Conservation (phyloP, 2,113 vertebrate species). For the Cairina moschata region DNA sequence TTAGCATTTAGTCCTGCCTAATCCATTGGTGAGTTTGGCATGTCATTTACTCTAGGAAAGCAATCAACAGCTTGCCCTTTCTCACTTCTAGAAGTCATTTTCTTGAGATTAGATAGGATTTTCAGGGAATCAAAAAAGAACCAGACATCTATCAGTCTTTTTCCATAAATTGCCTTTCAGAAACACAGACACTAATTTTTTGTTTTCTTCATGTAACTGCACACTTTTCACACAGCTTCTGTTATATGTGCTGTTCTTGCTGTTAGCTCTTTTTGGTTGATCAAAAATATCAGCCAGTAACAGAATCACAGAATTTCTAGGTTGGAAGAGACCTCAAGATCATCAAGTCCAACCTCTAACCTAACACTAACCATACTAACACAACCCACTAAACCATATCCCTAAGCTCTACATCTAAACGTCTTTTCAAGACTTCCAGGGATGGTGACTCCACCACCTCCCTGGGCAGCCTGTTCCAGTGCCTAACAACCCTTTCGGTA, state of each 20-base stretch:
- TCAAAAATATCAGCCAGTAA: neutral
- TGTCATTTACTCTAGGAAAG: neutral
- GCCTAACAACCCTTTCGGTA: no score
- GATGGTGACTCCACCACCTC: no score
- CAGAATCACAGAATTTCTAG: no score
- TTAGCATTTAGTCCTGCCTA: neutral
- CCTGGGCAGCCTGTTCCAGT: no score
- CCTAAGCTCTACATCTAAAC: no score
- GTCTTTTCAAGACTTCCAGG: no score
- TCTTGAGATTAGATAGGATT: neutral
- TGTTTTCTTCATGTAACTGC: neutral
- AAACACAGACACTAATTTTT: neutral
- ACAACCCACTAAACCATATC: no score
- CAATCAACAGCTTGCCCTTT: neutral
- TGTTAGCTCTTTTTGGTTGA: neutral
- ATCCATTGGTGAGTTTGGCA: neutral
- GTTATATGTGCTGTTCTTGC: neutral
- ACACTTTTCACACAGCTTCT: neutral
- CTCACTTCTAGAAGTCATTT: neutral
- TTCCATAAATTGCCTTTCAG: neutral
- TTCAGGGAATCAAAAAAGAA: neutral
- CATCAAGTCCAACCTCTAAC: no score
- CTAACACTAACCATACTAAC: no score
- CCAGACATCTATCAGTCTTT: neutral
- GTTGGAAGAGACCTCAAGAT: no score